Percentiles rank a stretch among this genome's conserved stretches.
Conservation (phyloP, 2,797 vertebrate genomes). For the Molossus molossus region DNA sequence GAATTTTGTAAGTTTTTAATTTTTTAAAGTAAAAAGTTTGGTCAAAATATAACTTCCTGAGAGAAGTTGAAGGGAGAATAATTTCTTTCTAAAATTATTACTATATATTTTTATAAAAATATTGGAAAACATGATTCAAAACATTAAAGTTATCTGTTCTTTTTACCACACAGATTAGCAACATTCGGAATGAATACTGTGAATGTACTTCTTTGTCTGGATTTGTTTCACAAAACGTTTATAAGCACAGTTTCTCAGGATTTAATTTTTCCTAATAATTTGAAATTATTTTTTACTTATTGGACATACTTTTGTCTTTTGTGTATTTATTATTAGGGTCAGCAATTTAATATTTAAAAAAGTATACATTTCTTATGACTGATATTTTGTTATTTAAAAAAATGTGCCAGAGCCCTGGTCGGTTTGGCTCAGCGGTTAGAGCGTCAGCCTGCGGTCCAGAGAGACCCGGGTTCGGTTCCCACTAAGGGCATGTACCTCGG, state of each 20-base stretch:
- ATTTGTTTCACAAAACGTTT: not conserved
- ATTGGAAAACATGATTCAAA: not conserved
- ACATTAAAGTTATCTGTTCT: not conserved
- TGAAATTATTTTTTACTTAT: not conserved
- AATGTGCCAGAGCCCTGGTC: too few relatives aligned
- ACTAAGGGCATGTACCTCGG: too few relatives aligned
- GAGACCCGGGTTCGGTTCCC: too few relatives aligned
- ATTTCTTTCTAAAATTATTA: constrained; percentile 9
- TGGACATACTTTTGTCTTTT: not conserved
- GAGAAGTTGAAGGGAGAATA: not conserved
- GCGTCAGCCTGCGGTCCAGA: too few relatives aligned
- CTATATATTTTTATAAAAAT: not conserved
- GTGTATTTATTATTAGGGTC: not conserved
- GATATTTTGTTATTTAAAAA: not conserved
- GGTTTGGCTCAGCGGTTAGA: too few relatives aligned
- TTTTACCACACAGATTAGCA: not conserved
- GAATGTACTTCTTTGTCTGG: not conserved
- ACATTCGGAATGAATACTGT: not conserved
- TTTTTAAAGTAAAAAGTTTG: constrained; percentile 6
- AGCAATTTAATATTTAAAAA: not conserved
- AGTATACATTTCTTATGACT: not conserved
- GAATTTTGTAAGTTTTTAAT: not conserved
- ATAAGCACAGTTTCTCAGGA: not conserved
- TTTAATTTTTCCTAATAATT: not conserved
- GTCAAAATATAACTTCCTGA: not conserved